Evolutionary conservation across 2,797 vertebrate genomes (phyloP).

Genomic region (Emys orbicularis): DNA sequence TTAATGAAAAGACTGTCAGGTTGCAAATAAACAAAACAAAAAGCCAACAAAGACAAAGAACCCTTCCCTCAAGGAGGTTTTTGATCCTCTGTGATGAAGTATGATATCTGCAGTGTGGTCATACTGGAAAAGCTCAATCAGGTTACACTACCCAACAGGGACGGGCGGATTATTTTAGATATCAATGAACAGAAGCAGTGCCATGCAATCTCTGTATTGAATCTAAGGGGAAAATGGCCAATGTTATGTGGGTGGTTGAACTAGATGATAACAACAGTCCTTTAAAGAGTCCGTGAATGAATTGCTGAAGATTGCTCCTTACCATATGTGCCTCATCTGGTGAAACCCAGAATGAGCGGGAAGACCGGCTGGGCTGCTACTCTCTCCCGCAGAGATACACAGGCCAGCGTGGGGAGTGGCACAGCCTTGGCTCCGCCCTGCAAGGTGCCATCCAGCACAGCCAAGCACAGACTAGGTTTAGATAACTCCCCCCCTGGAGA

Average conservation of each 20-base stretch:
- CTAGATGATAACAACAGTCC: not conserved
- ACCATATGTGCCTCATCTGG: not conserved
- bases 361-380: not conserved
- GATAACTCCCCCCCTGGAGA: not conserved
- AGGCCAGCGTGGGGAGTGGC: too few species aligned
- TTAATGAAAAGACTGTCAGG: not conserved
- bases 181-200: not conserved
- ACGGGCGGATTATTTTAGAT: not conserved
- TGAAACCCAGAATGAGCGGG: not conserved
- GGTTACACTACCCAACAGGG: fast-evolving
- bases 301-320: not conserved
- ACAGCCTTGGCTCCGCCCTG: not conserved
- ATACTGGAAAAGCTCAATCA: not conserved
- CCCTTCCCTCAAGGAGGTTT: not conserved
- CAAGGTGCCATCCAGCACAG: not conserved
- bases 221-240: not conserved
- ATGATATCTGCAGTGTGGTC: not conserved
- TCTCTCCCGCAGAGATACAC: not conserved
- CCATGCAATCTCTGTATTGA: not conserved
- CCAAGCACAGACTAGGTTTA: not conserved
- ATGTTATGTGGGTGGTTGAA: not conserved
- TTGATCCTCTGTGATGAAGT: not conserved
- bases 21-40: not conserved
- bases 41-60: not conserved
- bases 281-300: constrained; percentile 25